Evolutionary conservation across 1,140 invertebrate genomes (phyloP), one percentile per base, ranked within the genome.

Genomic region (Achroia grisella): DNA sequence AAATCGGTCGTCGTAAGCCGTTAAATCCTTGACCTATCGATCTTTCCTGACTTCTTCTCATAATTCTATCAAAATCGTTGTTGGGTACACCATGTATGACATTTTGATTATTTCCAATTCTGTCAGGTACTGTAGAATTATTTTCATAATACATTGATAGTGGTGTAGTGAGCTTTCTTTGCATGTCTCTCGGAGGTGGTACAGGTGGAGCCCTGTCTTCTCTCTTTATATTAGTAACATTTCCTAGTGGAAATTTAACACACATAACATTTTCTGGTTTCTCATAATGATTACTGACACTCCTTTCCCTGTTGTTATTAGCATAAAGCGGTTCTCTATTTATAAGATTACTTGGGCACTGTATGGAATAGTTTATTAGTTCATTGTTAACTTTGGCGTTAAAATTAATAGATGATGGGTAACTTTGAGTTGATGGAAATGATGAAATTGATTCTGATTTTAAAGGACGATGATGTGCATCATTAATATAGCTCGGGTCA

Each of bases 101-200:
- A 47, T 62, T 72, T 48, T 71, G 60, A 14, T 58, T 63, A 52
- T 43, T 67, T 15, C 27, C 47, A 37, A 61, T 62, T 52, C 64
- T 72, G 45, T 83, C 71, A 32, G 57, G 39, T 48, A 67, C 41
- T 40, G 62, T 39, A 10, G 71, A 46, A 46, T 67, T 80, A 81
- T 70, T 86, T 48, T 89, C 88, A 54, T 86, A 84, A 51, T 80
- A 85, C 61, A 82, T 86, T 37, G 88, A 81, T 58, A 87, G 47
- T 62, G 79, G 80, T 45, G 86, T 76, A 31, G 87, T 61, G 4
- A 87, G 74, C 76, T 86, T 88, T 59, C 90, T 72, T 52, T 90
- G 87, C 12, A 90, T 91, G 76, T 92, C 91, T 56, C 91, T 75
- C 15, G 92, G 92, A 1, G 92, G 91, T 30, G 91, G 91, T n/a